phyloP scores from a whole-genome alignment of 1,140 invertebrate genomes.

The Sycophaga agraensis region DNA sequence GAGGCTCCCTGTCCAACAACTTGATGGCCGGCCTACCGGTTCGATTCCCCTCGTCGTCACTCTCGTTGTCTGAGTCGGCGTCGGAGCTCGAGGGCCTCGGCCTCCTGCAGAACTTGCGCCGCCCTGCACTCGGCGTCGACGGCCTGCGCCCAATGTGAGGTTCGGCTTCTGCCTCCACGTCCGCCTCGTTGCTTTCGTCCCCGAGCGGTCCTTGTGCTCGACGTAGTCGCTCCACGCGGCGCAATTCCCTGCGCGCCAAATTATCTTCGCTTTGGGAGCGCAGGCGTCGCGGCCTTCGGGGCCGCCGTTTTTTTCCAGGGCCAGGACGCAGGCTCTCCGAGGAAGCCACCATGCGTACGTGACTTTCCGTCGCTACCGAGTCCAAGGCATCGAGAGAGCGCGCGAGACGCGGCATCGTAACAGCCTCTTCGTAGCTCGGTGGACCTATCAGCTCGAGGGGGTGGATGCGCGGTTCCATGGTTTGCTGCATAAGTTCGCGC shows the following conservation, averaged over 20 bases:
- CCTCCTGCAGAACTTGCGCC: background rate
- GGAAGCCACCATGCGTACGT: constrained; percentile 39
- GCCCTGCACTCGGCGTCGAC: background rate
- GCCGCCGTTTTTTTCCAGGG: constrained; percentile 41
- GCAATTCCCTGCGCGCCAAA: constrained; percentile 42
- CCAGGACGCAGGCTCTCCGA: constrained; percentile 40
- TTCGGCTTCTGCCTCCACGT: constrained; percentile 12
- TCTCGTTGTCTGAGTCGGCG: background rate
- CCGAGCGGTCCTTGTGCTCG: background rate
- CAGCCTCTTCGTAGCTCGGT: constrained; percentile 73
- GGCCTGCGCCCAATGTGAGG: constrained; percentile 38
- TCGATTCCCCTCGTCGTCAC: background rate
- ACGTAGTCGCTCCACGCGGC: constrained; percentile 36
- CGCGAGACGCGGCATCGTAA: constrained; percentile 65
- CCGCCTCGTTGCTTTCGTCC: background rate
- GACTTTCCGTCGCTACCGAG: constrained; percentile 15
- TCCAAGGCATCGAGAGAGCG: constrained; percentile 49
- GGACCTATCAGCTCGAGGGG: constrained; percentile 65
- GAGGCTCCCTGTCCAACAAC: constrained; percentile 41
- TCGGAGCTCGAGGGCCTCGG: background rate
- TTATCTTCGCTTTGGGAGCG: constrained; percentile 48
- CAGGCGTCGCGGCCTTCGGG: constrained; percentile 18
- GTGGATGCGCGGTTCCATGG: constrained; percentile 60
- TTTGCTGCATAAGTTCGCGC: constrained; percentile 37
- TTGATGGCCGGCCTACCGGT: constrained; percentile 36